These are phyloP conservation scores for Drosophila planitibia DNA, from an alignment of 2,888 invertebrate species.

Conservation along the genomic window DNA sequence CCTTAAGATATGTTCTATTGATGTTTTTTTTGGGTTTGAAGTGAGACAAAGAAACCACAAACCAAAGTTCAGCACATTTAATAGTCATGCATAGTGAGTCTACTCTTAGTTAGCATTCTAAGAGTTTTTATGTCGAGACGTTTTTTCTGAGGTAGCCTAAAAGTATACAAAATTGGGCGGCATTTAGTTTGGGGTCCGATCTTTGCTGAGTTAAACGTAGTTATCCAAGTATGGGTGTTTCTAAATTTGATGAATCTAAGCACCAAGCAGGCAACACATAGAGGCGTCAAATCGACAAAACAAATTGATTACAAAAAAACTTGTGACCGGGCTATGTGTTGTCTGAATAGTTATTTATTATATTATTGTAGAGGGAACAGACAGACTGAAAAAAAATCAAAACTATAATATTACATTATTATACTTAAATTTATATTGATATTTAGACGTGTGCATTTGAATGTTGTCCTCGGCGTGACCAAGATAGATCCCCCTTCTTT, in stretches of 20 bases:
- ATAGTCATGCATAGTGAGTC: neutral
- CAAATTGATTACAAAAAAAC: too few relatives aligned
- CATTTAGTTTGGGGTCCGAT: neutral
- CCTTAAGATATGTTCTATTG: neutral
- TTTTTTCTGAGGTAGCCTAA: neutral
- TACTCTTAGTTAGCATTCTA: neutral
- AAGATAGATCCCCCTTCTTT: neutral
- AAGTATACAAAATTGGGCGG: slow-evolving; percentile 5
- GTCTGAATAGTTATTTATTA: too few relatives aligned
- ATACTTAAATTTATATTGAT: neutral
- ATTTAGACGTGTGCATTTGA: too few relatives aligned
- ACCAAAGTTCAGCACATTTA: neutral
- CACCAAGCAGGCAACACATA: too few relatives aligned
- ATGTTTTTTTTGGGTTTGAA: too few relatives aligned
- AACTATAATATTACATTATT: neutral
- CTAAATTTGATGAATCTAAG: neutral
- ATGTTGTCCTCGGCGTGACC: neutral
- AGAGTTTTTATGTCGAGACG: neutral
- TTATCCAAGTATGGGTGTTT: neutral
- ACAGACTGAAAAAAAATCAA: neutral
- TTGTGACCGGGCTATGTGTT: too few relatives aligned
- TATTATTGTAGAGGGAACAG: neutral
- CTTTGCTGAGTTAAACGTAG: neutral
- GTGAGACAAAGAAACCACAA: neutral
- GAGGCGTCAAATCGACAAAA: too few relatives aligned